Evolutionary conservation across 1,140 invertebrate species (phyloP), one percentile per base, ranked within the genome.

Genomic region (Hormaphis cornu): DNA sequence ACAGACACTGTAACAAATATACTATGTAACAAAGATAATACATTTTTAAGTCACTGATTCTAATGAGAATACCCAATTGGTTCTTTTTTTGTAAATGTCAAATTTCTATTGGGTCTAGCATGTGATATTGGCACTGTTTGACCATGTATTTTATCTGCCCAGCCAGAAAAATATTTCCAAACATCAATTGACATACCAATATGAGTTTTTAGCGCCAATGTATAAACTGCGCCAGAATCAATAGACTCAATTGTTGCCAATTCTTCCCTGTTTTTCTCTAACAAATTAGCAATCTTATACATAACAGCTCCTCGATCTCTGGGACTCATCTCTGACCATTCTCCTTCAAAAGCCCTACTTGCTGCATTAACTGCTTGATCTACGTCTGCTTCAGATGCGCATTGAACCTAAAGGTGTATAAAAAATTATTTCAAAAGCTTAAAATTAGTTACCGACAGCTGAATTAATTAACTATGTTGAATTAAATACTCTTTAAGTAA

Each of bases 141-240:
- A 0, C 96, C 96, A 75, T 93, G 87, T 44, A 94, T 92, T 77
- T 98, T 98, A 78, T 97, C 94, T 52, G 91, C 88, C 89, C 91
- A 97, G 3, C 95, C 93, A 16, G 93, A 91, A 78, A 93, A 95
- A 75, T 95, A 95, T 12, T 89, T 80, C 90, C 90, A 95, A 0
- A 90, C 92, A 73, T 95, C 91, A 46, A 95, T 93, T 1, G 90
- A 93, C 91, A 95, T 95, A 24, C 92, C 92, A 8, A 95, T 79
- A 76, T 95, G 95, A 0, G 95, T 97, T 76, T 97, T 97, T 8
- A 97, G 75, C 0, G 95, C 94, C 26, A 97, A 79, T 0, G 95
- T 97, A 77, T 97, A 97, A 0, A 97, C 94, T 1, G 94, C 95
- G 6, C 95, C 95, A 0, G 92, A 94, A 77, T 97, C 95, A 7